These are phyloP conservation scores for Zelleria hepariella DNA, from an alignment of 2,888 invertebrate species.

Conservation along the genomic window DNA sequence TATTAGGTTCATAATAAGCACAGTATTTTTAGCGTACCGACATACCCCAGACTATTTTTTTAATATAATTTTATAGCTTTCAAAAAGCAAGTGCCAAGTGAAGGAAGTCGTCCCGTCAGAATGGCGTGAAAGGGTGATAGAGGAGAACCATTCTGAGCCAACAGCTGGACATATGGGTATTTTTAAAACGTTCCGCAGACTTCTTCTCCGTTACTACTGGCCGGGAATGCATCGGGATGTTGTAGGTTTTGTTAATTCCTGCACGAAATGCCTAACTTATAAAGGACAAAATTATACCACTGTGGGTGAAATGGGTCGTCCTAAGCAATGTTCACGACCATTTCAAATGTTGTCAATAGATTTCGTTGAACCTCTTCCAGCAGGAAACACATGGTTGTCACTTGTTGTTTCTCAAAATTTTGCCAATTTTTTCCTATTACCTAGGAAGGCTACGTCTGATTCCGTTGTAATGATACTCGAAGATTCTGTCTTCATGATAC, in stretches of 20 bases:
- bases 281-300: slow-evolving; percentile 12
- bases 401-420: slow-evolving; percentile 19
- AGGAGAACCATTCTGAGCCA: slow-evolving; percentile 12
- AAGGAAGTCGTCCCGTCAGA: slow-evolving; percentile 16
- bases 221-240: slow-evolving; percentile 17
- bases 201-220: slow-evolving; percentile 16
- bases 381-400: slow-evolving; percentile 14
- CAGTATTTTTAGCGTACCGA: too few relatives aligned
- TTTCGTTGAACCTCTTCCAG: slow-evolving; percentile 20
- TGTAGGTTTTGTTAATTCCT: slow-evolving; percentile 10
- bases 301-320: slow-evolving; percentile 17
- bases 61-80: too few relatives aligned
- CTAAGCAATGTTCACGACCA: slow-evolving; percentile 17
- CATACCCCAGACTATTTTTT: too few relatives aligned
- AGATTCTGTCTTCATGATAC: not conserved
- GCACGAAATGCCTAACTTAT: slow-evolving; percentile 13
- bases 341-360: slow-evolving; percentile 19
- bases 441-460: slow-evolving; percentile 13
- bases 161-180: slow-evolving; percentile 17
- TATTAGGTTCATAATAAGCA: too few relatives aligned
- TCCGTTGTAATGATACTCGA: slow-evolving; percentile 1
- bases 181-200: slow-evolving; percentile 18
- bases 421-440: slow-evolving; percentile 15
- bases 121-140: slow-evolving; percentile 6
- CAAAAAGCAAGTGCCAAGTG: too few relatives aligned